Base-by-base conservation (phyloP, 2,113 vertebrate species). In the Ailurus styani region DNA sequence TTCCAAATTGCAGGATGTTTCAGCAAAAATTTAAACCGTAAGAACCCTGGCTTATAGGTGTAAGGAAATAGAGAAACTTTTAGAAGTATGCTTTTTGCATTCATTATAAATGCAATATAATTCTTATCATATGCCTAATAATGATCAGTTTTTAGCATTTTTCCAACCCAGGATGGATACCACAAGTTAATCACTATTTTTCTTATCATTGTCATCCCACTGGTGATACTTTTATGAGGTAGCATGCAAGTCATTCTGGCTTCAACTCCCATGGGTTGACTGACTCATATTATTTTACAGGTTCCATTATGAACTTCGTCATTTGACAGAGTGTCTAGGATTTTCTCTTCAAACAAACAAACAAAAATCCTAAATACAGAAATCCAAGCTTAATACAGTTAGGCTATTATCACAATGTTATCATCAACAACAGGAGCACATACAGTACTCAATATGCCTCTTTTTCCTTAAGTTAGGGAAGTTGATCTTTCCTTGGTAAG, bases 401-500 rank as follows among this genome's bases (percentile, higher is more conserved):
- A 82, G 29, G 8, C 62, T 78, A 7, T 18, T 13, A 18, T 60
- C 25, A 29, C 60, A 17, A 18, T 37, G 68, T 78, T 50, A 25
- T 83, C 47, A 50, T 83, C 34, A 57, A 50, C 25, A 54, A 45
- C 42, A 8, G 95, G 91, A 96, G 18, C 62, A 55, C 18, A 81
- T n/a, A 55, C 52, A 34, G 50, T 91, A 55, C 95, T 95, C 98
- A 96, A 78, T 97, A 78, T 0, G 50, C 0, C 95, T 72, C 93
- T 97, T 96, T 93, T 45, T 88, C n/a, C 75, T 96, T 85, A 95
- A 81, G 96, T 96, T 97, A 88, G 85, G 42, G 96, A 98, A 96
- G 73, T 57, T 87, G 68, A 14, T 90, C 73, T 96, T 98, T 96
- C 81, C 88, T 93, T 84, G 87, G 94, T 95, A 98, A 97, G 85